Percentiles rank a stretch among this genome's conserved stretches.
Evolutionary conservation across 2,888 invertebrate species (phyloP).

Genomic region (Eilema griseolum): DNA sequence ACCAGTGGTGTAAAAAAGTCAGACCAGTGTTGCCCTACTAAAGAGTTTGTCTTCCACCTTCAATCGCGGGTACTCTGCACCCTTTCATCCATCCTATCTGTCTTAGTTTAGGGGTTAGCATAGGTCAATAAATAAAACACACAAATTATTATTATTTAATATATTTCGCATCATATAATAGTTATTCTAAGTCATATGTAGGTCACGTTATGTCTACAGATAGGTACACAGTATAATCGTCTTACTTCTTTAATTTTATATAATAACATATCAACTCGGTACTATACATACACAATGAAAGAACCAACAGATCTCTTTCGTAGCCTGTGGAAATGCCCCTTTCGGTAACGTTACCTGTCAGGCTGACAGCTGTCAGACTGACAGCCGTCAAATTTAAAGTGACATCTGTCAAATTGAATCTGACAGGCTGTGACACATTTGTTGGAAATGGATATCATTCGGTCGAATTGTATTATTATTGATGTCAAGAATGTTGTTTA

Average conservation of each 20-base stretch:
- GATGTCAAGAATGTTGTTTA: no score
- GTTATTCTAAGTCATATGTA: slow-evolving; percentile 75
- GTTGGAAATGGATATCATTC: background rate
- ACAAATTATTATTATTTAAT: slow-evolving; percentile 67
- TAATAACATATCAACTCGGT: slow-evolving; percentile 48
- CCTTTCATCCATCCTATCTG: no score
- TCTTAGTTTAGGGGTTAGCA: no score
- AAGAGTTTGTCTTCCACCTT: no score
- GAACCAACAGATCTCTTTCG: slow-evolving; percentile 21
- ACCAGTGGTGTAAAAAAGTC: no score
- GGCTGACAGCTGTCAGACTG: background rate
- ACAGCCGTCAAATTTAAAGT: background rate
- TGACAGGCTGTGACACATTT: background rate
- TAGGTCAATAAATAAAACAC: slow-evolving; percentile 65
- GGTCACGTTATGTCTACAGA: slow-evolving; percentile 57
- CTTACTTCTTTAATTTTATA: slow-evolving; percentile 52
- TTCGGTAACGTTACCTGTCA: background rate
- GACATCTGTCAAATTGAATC: slow-evolving; percentile 6
- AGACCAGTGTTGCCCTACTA: no score
- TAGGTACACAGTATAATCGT: slow-evolving; percentile 78
- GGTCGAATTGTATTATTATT: no score
- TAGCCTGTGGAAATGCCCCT: slow-evolving; percentile 22
- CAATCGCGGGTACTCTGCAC: no score
- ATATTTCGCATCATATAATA: slow-evolving; percentile 64
- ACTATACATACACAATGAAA: slow-evolving; percentile 29